phyloP scores from a whole-genome alignment of 2,888 invertebrate genomes.

The Tubiluchus corallicola region DNA sequence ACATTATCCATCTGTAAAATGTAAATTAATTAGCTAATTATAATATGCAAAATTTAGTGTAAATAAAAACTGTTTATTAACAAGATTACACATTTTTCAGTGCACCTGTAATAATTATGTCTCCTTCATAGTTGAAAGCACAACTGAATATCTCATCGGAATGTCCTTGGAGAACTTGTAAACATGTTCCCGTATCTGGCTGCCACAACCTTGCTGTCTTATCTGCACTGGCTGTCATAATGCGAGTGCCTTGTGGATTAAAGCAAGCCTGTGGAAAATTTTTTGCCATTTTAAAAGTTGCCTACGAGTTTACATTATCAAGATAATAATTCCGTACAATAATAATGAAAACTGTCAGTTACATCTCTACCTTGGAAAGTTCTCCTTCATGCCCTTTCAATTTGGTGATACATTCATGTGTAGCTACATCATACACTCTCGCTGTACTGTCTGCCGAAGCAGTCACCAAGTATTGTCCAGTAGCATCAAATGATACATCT shows the following conservation, averaged over 20 bases:
- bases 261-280: conserved; percentile 44
- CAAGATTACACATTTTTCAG: not conserved
- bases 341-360: too few species aligned
- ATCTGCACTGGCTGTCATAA: conserved; percentile 57
- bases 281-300: too few species aligned
- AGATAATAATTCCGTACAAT: too few species aligned
- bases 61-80: not conserved
- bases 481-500: conserved; percentile 54
- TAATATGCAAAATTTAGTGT: not conserved
- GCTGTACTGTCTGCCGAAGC: conserved; percentile 56
- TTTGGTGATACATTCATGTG: conserved; percentile 28
- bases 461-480: conserved; percentile 49
- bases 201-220: conserved; percentile 55
- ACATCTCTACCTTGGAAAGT: conserved; percentile 27
- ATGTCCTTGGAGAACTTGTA: conserved; percentile 54
- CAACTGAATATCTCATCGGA: conserved; percentile 63
- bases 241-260: conserved; percentile 51
- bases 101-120: conserved; percentile 47
- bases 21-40: too few species aligned
- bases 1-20: too few species aligned
- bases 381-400: conserved; percentile 30
- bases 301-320: too few species aligned
- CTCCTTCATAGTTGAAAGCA: conserved; percentile 56
- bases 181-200: conserved; percentile 45
- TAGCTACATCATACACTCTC: conserved; percentile 41